phyloP scores from a whole-genome alignment of 2,888 invertebrate species.

The Epicampocera succincta region DNA sequence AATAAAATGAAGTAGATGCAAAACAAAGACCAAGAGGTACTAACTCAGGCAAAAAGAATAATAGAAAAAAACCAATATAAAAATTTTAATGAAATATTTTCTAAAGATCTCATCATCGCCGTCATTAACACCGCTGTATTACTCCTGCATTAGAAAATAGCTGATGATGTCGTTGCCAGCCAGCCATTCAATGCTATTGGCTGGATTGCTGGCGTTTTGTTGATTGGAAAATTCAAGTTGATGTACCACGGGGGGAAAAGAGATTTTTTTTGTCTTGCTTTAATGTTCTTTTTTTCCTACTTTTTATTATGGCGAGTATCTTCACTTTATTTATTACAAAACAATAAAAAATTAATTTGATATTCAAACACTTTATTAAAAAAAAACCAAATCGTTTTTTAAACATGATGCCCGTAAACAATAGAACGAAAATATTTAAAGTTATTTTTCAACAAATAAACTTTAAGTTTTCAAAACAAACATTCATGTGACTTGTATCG shows the following conservation, averaged over 20 bases:
- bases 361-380: constrained; percentile 61
- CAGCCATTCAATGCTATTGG: constrained; percentile 14
- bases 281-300: constrained; percentile 1
- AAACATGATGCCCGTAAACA: constrained; percentile 34
- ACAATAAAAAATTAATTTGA: constrained; percentile 66
- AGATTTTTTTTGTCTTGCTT: constrained; percentile 10
- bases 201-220: constrained; percentile 7
- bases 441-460: constrained; percentile 38
- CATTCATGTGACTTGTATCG: constrained; percentile 6
- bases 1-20: constrained; percentile 26
- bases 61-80: constrained; percentile 11
- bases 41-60: constrained; percentile 31
- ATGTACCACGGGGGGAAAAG: constrained; percentile 16
- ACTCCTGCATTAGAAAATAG: constrained; percentile 51
- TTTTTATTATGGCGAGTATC: constrained; percentile 34
- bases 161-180: constrained; percentile 42
- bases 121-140: constrained; percentile 61
- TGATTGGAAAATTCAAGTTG: constrained; percentile 35
- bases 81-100: constrained; percentile 65
- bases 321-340: constrained; percentile 54
- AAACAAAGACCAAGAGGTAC: constrained; percentile 7
- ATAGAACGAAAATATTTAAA: constrained; percentile 12
- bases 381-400: constrained; percentile 68
- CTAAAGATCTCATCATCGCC: constrained; percentile 63
- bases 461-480: constrained; percentile 11